Evolutionary conservation across 2,797 vertebrate genomes (phyloP), one percentile per base, ranked within the genome.

Genomic region (Acipenser oxyrinchus): DNA sequence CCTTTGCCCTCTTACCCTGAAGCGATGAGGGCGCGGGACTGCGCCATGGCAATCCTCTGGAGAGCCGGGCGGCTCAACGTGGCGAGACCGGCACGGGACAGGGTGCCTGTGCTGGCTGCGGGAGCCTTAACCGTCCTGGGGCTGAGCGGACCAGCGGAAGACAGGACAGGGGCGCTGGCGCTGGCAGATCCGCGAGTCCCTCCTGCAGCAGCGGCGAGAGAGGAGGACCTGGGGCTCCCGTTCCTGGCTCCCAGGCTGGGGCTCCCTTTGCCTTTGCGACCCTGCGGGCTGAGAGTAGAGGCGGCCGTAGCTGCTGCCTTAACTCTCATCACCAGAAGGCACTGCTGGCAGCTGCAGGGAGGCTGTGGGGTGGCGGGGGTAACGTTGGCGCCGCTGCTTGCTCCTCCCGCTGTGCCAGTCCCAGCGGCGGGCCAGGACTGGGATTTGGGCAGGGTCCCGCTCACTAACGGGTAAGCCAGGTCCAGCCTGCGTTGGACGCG

Each of bases 1-100:
- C 23, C 23, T 37, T 37, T 37, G 4, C 23, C 23, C 4, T 87
- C 94, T 92, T 84, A 97, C 95, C 95, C 95, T 0, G 94, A 95
- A 69, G 94, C 94, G 3, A 97, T 94, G 72, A 97, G 92, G 0
- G 95, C 93, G 49, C 92, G 92, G 73, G 94, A 96, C 84, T 97
- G 95, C 37, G 94, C 94, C 65, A 96, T 91, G 49, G 95, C 95
- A 11, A 97, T 90, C 72, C 92, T 89, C 75, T 96, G 94, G 55
- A 96, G 81, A 50, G 88, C 92, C 66, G 88, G 90, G 60, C 89
- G 86, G 76, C 92, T 96, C 71, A 96, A 83, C 61, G 92, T 93
- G 5, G 88, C 73, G 15, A 95, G 81, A 74, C 90, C 89, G 3
- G 91, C 85, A 49, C 87, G 88, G 53, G 88, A 76, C 0, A 90